Conservation (phyloP, 2,888 invertebrate genomes). For the Oeneis ivallda region DNA sequence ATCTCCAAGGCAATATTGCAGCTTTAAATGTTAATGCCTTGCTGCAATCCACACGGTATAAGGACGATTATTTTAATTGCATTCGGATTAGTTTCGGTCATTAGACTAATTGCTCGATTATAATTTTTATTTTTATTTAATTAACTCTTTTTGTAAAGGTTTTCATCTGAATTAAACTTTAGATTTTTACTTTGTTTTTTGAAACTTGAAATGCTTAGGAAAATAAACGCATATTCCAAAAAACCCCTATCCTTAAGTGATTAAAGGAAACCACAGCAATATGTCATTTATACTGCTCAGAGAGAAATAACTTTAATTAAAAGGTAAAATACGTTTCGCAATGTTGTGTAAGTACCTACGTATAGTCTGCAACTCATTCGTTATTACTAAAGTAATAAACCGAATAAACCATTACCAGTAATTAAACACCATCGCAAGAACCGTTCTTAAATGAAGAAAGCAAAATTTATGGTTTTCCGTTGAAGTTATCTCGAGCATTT, state of each 20-base stretch:
- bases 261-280: no score
- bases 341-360: not conserved
- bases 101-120: constrained; percentile 12
- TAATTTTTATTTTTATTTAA: not conserved
- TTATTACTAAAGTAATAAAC: constrained; percentile 14
- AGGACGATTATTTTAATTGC: constrained; percentile 31
- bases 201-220: no score
- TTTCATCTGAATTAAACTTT: not conserved
- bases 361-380: not conserved
- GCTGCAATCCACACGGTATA: constrained; percentile 12
- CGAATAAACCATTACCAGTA: constrained; percentile 26
- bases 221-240: no score
- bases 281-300: no score
- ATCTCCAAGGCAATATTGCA: constrained; percentile 32
- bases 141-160: not conserved
- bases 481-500: constrained; percentile 33
- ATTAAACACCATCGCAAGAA: constrained; percentile 25
- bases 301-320: not conserved
- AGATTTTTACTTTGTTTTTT: no score
- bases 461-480: constrained; percentile 31
- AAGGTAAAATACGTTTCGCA: not conserved
- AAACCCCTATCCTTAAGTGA: no score
- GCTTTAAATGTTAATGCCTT: constrained; percentile 30
- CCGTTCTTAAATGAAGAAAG: constrained; percentile 25
- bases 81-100: constrained; percentile 20